A percentile compares a stretch with the other conserved stretches of the same genome.
phyloP scores from a whole-genome alignment of 2,113 vertebrate species.

The Plecotus auritus region DNA sequence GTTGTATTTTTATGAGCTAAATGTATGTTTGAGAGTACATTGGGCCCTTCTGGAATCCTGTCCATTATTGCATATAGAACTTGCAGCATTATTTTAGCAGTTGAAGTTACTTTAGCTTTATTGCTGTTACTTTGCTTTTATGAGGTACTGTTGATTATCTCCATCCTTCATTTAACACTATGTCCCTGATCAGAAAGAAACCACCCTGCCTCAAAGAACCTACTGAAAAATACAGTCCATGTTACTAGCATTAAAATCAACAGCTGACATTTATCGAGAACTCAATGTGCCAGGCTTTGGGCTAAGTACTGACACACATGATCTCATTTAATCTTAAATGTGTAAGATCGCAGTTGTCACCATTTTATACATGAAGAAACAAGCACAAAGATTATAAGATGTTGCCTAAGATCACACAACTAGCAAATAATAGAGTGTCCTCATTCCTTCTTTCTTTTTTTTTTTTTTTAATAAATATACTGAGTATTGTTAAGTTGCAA shows the following conservation, averaged over 20 bases:
- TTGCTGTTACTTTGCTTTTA: constrained; percentile 30
- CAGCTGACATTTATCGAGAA: neutral
- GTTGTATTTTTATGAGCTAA: neutral
- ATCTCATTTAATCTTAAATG: neutral
- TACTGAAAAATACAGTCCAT: neutral
- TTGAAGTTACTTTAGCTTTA: constrained; percentile 33
- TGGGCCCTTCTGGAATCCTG: neutral
- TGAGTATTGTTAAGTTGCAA: neutral
- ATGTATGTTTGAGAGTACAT: neutral
- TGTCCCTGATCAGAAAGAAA: constrained; percentile 7
- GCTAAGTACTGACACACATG: neutral
- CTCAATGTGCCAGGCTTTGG: neutral
- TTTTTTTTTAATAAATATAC: neutral
- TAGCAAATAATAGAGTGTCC: neutral
- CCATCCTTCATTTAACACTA: neutral
- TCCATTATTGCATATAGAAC: neutral
- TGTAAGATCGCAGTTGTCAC: neutral
- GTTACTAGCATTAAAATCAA: neutral
- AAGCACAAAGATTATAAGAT: neutral
- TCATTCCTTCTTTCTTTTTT: neutral
- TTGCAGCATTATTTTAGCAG: neutral
- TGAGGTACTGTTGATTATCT: neutral
- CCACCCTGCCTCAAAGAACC: neutral
- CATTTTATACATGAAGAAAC: neutral
- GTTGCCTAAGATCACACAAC: neutral